Base-by-base conservation (phyloP, 2,113 vertebrate genomes). In the Psophia crepitans region DNA sequence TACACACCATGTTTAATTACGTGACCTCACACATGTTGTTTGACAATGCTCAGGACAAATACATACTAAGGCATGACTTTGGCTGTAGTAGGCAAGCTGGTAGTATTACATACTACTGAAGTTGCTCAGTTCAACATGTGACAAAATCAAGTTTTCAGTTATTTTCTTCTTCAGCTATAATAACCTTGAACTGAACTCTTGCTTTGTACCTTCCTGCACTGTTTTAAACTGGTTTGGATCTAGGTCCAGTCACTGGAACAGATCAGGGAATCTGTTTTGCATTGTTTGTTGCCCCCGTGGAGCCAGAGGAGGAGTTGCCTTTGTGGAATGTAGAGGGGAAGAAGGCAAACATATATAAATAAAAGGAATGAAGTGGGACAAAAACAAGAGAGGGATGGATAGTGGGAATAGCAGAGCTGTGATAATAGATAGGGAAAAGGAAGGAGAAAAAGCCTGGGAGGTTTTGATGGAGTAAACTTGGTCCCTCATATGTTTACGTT, bases 401-500 rank as follows among this genome's bases (percentile, higher is more conserved):
- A 64, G 27, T 69, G 35, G 16, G 51, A 35, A 33, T 91, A 87
- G 33, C 33, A 78, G 66, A 93, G 20, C 43, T 91, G 71, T 4
- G 4, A 4, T 69, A 81, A 33, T 32, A 86, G 48, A 32, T 39
- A 48, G 39, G 37, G 51, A 74, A 60, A 70, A 81, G 41, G 68
- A 80, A 93, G 51, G 64, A 90, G 71, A 54, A 93, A 90, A 92
- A 70, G n/a, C 54, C 46, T 84, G 80, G 63, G 63, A 84, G 41
- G 54, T 94, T 88, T 93, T 74, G 63, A 88, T 76, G 71, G 83
- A 77, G 16, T 90, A 74, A 93, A 90, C 58, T 90, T 74, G 60
- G 89, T 95, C 68, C 75, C 20, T 86, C 16, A 10, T 79, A 35
- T 90, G 60, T 96, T 96, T 95, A 77, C 58, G 77, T 93, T 90